phyloP scores from a whole-genome alignment of 37 sponge, comb jelly and placozoan species.

The Dysidea cf. avara region DNA sequence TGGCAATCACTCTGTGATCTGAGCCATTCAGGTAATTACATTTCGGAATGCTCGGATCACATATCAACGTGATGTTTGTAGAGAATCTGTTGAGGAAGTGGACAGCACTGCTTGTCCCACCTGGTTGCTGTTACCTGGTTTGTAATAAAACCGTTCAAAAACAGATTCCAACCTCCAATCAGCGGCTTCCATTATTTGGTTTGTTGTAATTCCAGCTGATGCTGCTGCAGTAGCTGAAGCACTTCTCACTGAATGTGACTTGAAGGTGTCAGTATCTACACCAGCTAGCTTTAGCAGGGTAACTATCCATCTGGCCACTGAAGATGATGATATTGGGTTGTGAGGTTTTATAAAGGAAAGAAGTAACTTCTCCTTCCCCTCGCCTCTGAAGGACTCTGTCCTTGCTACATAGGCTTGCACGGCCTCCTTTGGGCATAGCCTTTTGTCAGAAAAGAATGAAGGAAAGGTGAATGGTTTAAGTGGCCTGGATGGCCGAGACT shows the following conservation, averaged over 20 bases:
- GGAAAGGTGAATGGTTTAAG: conserved; percentile 34
- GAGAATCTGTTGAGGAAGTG: neutral
- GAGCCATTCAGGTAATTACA: conserved; percentile 39
- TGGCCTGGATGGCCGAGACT: too few relatives aligned
- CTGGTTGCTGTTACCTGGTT: neutral
- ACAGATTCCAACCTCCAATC: too few relatives aligned
- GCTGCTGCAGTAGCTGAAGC: conserved; percentile 21
- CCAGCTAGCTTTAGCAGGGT: neutral
- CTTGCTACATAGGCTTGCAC: conserved; percentile 14
- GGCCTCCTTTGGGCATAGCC: conserved; percentile 22
- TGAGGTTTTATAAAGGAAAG: too few relatives aligned
- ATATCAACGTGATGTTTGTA: conserved; percentile 41
- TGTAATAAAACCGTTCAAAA: conserved; percentile 44
- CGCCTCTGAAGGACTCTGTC: neutral
- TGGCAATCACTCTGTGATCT: conserved; percentile 16
- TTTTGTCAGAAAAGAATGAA: conserved; percentile 2
- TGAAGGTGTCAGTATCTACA: too few relatives aligned
- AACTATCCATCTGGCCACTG: conserved; percentile 17
- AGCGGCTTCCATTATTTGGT: conserved; percentile 28
- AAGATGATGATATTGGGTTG: conserved; percentile 1
- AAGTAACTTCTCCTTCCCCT: too few relatives aligned
- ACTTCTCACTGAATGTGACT: too few relatives aligned
- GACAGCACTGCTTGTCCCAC: conserved; percentile 32
- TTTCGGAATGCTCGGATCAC: conserved; percentile 29
- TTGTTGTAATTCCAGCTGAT: conserved; percentile 21